Percentiles rank a stretch among this genome's conserved stretches.
These are phyloP conservation scores for Cosmia trapezina DNA, from an alignment of 2,888 invertebrate species.

Conservation along the genomic window DNA sequence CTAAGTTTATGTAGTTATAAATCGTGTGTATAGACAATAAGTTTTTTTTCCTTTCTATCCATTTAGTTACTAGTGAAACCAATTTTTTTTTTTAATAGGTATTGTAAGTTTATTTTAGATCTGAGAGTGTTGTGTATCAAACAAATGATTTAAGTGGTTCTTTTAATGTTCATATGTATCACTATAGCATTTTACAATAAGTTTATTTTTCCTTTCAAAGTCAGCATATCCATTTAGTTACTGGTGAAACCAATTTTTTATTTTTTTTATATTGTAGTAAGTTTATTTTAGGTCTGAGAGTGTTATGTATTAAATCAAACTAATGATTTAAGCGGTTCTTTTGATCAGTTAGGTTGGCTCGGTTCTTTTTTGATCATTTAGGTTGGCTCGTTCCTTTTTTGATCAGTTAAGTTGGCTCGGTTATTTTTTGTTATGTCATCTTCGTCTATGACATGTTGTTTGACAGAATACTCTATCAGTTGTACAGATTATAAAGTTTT, in stretches of 20 bases:
- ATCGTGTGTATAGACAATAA: constrained; percentile 13
- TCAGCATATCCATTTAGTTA: constrained; percentile 72
- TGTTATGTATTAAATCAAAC: not conserved
- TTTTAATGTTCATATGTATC: constrained; percentile 61
- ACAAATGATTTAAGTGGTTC: constrained; percentile 37
- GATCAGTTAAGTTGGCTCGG: too few species aligned
- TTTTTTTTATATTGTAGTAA: constrained; percentile 40
- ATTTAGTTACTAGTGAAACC: constrained; percentile 70
- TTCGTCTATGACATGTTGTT: too few species aligned
- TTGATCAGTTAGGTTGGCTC: too few species aligned
- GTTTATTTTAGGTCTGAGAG: constrained; percentile 3
- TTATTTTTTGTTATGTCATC: too few species aligned
- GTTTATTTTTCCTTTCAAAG: constrained; percentile 68
- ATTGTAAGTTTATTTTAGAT: too few species aligned
- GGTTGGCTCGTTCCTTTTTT: too few species aligned
- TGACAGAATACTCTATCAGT: constrained; percentile 55
- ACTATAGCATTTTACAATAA: too few species aligned
- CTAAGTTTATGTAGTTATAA: constrained; percentile 57
- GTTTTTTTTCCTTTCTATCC: constrained; percentile 66
- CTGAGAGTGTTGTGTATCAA: constrained; percentile 52
- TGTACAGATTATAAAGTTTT: constrained; percentile 52
- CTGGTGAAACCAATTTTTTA: constrained; percentile 70
- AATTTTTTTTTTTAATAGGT: constrained; percentile 62
- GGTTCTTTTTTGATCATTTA: too few species aligned
- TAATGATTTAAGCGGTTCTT: constrained; percentile 36